Conservation (phyloP, 1,140 invertebrate genomes). For the Meloidogyne hapla region DNA sequence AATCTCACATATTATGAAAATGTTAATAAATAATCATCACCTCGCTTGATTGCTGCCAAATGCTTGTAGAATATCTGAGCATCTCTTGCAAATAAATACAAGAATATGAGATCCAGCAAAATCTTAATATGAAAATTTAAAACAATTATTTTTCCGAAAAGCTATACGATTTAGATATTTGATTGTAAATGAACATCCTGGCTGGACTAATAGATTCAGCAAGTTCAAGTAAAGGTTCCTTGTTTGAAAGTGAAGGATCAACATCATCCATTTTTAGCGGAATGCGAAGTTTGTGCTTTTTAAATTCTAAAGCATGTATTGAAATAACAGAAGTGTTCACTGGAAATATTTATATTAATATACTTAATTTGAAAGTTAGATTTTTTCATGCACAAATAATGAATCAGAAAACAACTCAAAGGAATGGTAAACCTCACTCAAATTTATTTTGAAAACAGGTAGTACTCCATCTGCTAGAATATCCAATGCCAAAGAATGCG, state of each 20-base stretch:
- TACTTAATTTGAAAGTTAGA: too few relatives aligned
- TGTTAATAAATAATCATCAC: neutral
- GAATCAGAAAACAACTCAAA: too few relatives aligned
- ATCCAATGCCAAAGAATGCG: conserved; percentile 10
- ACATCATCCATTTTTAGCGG: neutral
- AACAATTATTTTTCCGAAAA: neutral
- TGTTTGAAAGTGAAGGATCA: neutral
- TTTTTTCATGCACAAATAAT: too few relatives aligned
- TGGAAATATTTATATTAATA: neutral
- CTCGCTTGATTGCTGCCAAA: conserved; percentile 30
- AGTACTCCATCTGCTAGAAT: conserved; percentile 14
- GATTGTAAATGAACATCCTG: conserved; percentile 10
- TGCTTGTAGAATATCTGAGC: conserved; percentile 20
- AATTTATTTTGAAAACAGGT: neutral
- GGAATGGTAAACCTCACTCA: too few relatives aligned
- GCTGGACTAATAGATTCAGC: neutral
- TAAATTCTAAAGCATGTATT: neutral
- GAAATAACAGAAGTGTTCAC: neutral
- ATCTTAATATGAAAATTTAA: neutral
- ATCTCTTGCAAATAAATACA: conserved; percentile 25
- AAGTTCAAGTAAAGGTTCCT: neutral
- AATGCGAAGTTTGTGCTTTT: neutral
- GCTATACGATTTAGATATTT: conserved; percentile 17
- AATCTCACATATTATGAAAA: neutral
- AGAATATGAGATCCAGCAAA: conserved; percentile 32